Base-by-base conservation (phyloP, 2,797 vertebrate species). In the Megaceryle alcyon region DNA sequence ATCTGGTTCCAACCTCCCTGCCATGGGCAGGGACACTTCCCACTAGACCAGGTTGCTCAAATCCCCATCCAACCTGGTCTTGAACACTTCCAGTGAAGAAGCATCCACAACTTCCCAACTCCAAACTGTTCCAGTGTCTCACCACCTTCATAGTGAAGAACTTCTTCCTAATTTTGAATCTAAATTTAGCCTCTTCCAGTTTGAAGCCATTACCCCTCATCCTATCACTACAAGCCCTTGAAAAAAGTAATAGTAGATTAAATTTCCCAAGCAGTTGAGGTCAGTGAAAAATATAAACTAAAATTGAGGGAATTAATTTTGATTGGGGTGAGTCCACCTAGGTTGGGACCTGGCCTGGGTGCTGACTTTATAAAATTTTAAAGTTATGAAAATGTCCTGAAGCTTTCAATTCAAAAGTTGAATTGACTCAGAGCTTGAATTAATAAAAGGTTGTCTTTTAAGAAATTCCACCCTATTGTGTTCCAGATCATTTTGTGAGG, bases 371-470 rank as follows among this genome's bases (percentile, higher is more conserved):
- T 46, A 72, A 61, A 87, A 56, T 77, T 76, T 82, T 84, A 88
- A 48, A 10, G 20, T 13, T 59, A 13, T 54, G 46, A 56, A 79
- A 59, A 14, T 49, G 10, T 49, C 5, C 9, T 10, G 9, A 65
- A 54, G 8, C 25, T 41, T 73, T 89, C 22, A 71, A 26, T 69
- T 75, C 69, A 92, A 64, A 11, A 61, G 9, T 6, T 54, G 63
- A 79, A 22, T 37, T 0, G 0, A 69, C 19, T 6, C 21, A 39
- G 7, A 56, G 2, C 4, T 39, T 28, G 23, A 83, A 33, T 13
- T 76, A 76, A 63, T 43, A 33, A 79, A 75, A 83, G 2, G 12
- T 49, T 2, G 1, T 75, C 37, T 94, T 91, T 51, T 14, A 57
- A 69, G 33, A 56, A 29, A 5, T 82, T 84, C 19, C 51, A 28